Percentiles rank a stretch among this genome's conserved stretches.
phyloP scores from a whole-genome alignment of 2,113 vertebrate genomes.

The Carassius gibelio region DNA sequence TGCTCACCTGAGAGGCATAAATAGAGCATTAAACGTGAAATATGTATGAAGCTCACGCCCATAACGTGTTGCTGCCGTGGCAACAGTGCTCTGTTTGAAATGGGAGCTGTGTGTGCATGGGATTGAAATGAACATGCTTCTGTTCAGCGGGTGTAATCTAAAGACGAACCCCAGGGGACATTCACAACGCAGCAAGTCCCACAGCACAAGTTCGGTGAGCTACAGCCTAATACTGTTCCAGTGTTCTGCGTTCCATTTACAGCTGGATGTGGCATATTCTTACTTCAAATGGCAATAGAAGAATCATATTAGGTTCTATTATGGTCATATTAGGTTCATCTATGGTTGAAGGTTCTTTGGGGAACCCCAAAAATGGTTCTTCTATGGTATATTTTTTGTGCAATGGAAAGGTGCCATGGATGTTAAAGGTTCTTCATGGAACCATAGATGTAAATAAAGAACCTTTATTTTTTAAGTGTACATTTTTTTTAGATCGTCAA shows the following conservation, averaged over 20 bases:
- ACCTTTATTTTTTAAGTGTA: not conserved
- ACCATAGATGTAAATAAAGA: not conserved
- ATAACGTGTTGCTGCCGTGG: conserved; percentile 70
- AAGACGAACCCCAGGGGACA: conserved; percentile 23
- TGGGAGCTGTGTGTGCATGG: conserved; percentile 12
- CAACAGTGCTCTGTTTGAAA: conserved; percentile 67
- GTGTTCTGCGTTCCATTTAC: not conserved
- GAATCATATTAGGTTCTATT: no score
- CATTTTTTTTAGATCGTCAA: not conserved
- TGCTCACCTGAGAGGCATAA: conserved; percentile 73
- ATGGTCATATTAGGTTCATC: no score
- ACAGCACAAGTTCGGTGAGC: not conserved
- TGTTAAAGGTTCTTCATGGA: not conserved
- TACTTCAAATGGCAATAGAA: not conserved
- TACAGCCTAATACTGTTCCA: not conserved
- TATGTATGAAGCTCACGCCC: conserved; percentile 74
- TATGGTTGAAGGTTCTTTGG: no score
- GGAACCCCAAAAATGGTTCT: no score
- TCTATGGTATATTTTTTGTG: no score
- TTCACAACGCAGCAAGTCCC: not conserved
- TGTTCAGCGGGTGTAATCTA: conserved; percentile 37
- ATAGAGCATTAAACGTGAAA: conserved; percentile 68
- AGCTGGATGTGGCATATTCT: not conserved
- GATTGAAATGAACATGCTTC: conserved; percentile 45
- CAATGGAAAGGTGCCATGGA: no score